These are phyloP conservation scores for Megamerina dolium DNA, from an alignment of 2,888 invertebrate genomes.

Conservation along the genomic window DNA sequence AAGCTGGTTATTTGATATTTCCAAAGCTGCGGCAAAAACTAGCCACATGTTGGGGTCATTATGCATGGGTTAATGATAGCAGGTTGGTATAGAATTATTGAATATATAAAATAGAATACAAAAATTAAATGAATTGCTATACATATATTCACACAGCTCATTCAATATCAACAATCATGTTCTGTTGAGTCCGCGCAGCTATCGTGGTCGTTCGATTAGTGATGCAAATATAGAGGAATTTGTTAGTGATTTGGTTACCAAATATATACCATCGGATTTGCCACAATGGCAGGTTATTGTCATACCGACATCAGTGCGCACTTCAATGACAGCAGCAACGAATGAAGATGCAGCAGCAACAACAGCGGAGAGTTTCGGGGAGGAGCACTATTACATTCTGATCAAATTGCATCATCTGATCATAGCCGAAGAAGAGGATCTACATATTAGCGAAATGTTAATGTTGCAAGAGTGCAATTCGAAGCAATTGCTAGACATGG, in stretches of 20 bases:
- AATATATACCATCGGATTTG: conserved; percentile 64
- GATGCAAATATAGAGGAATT: conserved; percentile 74
- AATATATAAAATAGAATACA: too few species aligned
- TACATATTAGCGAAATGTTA: conserved; percentile 70
- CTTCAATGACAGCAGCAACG: conserved; percentile 4
- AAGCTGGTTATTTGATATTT: conserved; percentile 56
- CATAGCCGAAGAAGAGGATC: conserved; percentile 61
- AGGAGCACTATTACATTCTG: conserved; percentile 58
- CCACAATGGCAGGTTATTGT: conserved; percentile 79
- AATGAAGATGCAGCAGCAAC: not conserved
- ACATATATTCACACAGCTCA: conserved; percentile 26
- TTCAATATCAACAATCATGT: conserved; percentile 64
- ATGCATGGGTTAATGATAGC: conserved; percentile 58
- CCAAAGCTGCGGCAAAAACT: conserved; percentile 63
- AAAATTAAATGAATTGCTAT: not conserved
- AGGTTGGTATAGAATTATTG: conserved; percentile 52
- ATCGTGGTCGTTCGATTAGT: conserved; percentile 63
- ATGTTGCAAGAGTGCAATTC: conserved; percentile 51
- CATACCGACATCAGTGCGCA: conserved; percentile 52
- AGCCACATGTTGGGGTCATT: conserved; percentile 69
- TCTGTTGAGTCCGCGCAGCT: conserved; percentile 57
- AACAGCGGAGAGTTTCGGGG: conserved; percentile 19
- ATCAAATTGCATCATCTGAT: conserved; percentile 71
- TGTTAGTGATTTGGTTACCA: conserved; percentile 70
- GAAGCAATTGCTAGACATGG: conserved; percentile 25